Base-by-base conservation (phyloP, 2,113 vertebrate genomes). In the Boleophthalmus pectinirostris region DNA sequence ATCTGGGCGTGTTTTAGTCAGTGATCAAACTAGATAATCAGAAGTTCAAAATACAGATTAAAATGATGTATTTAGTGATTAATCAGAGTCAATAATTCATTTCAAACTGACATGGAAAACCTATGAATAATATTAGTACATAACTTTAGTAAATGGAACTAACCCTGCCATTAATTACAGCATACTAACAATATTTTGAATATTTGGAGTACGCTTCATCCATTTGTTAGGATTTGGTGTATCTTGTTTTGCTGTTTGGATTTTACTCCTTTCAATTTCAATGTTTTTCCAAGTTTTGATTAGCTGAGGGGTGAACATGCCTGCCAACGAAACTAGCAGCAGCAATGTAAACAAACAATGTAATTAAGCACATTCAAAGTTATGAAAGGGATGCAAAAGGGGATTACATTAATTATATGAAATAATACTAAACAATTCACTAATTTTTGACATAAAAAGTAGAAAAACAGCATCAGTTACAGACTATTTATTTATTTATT, bases 351-450 rank as follows among this genome's bases (percentile, higher is more conserved):
- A n/a, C 29, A 64, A 38, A 38, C 47, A 68, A 68, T 53, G 21
- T 5, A 47, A 57, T 38, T n/a, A 43, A 65, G 72, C 6, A 51
- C 23, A 76, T 74, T 79, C 60, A 47, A 45, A 16, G 0, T 1
- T 46, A 45, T 69, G 24, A 49, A 33, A 61, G 29, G 63, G 12
- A 43, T 14, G 25, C 23, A 58, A 5, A 58, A n/a, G n/a, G n/a
- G n/a, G 1, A 57, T 5, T 2, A 38, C 35, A 38, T 5, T 38
- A 38, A 38, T 9, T 1, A 9, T 9, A 43, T 10, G 10, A 43
- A 43, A 43, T 10, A 8, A 38, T 38, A 3, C 5, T 3, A 38
- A 38, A 5, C 35, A 5, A 57, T 5, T 13, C 23, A 24, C 2
- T 21, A 14, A 57, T n/a, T n/a, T 24, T 23, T 9, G 23, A 11